Base-by-base conservation (phyloP, 1,140 invertebrate species). In the Drosophila eugracilis region DNA sequence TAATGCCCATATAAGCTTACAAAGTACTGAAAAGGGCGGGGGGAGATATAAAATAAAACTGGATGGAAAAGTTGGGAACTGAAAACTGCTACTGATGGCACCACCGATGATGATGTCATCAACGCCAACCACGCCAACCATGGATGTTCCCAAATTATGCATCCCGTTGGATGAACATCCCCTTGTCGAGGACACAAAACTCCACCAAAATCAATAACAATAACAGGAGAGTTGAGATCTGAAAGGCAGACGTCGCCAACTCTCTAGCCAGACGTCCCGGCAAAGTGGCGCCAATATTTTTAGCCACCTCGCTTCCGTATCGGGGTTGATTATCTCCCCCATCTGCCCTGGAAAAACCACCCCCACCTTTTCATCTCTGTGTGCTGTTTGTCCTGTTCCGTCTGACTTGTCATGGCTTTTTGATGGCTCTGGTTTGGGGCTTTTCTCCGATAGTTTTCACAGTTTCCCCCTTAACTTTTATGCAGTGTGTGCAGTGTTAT, bases 211-310 rank as follows among this genome's bases (percentile, higher is more conserved):
- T 80, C 78, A 81, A 80, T 80, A 81, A 72, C 78, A 81, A 77
- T 80, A 80, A 83, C 79, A 53, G 52, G 54, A 30, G 49, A 37
- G 22, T 22, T 67, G 44, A 81, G 78, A 81, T 80, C 72, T 54
- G 58, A 41, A 36, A n/a, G n/a, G 52, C 78, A 79, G 77, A 80
- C 74, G 63, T 30, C 72, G 70, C 58, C 62, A 53, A 70, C 60
- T 60, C 53, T 55, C 60, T 49, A 48, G 42, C 55, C 66, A 79
- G 71, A 80, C 77, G 62, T 66, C 60, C 66, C 78, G 73, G 39
- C 78, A 81, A 44, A 71, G 34, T 72, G 78, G 66, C 78, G 78
- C 78, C 78, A 62, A 66, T 80, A 59, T 76, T 75, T 75, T 69
- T 39, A 62, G 75, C 67, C 14, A 32, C 71, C 53, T 77, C 57